A percentile compares a stretch with the other conserved stretches of the same genome.
phyloP scores from a whole-genome alignment of 1,140 invertebrate species.

The Epicauta chinensis region DNA sequence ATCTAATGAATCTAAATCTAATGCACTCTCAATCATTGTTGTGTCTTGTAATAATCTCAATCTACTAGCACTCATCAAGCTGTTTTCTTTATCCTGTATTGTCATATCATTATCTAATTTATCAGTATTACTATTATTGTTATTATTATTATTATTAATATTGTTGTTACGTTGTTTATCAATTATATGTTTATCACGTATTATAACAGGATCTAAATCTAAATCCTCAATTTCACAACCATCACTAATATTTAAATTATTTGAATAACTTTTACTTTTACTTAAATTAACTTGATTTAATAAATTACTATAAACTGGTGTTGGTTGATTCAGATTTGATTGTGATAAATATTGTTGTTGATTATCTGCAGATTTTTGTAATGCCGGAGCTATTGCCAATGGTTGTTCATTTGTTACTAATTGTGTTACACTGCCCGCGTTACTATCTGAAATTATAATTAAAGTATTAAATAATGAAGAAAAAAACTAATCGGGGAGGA shows the following conservation, averaged over 20 bases:
- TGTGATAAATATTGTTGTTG: conserved; percentile 37
- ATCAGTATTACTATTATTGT: conserved; percentile 18
- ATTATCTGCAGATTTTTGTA: conserved; percentile 43
- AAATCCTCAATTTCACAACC: conserved; percentile 26
- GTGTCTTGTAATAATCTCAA: conserved; percentile 70
- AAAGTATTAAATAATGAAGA: background rate
- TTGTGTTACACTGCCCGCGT: conserved; percentile 57
- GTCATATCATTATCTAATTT: conserved; percentile 39
- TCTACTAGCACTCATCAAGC: conserved; percentile 51
- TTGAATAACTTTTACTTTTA: conserved; percentile 35
- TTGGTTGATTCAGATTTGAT: conserved; percentile 36
- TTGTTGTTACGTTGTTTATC: conserved; percentile 21
- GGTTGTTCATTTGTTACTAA: conserved; percentile 57
- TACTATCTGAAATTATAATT: conserved; percentile 50
- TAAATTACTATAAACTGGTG: conserved; percentile 39
- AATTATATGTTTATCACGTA: too few relatives aligned
- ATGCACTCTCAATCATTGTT: conserved; percentile 79
- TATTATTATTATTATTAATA: conserved; percentile 3
- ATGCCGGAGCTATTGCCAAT: conserved; percentile 47
- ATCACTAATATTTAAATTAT: conserved; percentile 30
- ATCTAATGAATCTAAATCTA: conserved; percentile 76
- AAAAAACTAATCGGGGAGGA: too few relatives aligned
- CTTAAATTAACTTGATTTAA: conserved; percentile 20
- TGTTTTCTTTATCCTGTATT: conserved; percentile 39
- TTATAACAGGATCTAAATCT: conserved; percentile 37